Evolutionary conservation across 1,140 invertebrate species (phyloP), one percentile per base, ranked within the genome.

Genomic region (Cydia splendana): DNA sequence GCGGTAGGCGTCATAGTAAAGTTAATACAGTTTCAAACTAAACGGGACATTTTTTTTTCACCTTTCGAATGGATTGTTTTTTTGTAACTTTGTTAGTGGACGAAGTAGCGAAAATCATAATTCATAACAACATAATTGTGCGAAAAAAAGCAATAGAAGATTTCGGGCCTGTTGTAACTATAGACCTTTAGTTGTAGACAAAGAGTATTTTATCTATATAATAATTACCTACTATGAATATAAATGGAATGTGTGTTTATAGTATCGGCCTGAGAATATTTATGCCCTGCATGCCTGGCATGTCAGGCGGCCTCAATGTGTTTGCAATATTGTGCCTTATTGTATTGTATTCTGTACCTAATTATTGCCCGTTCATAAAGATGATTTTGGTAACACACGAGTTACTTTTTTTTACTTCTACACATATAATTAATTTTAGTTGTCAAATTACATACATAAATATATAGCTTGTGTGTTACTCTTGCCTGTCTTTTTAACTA

Each of bases 271-370:
- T 71, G 69, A 71, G 18, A 74, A 77, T 79, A 78, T 18, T 75
- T 42, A 71, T 42, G 53, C 65, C 77, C 30, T 71, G 78, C 79
- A 79, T 79, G 77, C 65, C 18, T 79, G 71, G 82, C 81, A 80
- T 82, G 77, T 78, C 65, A 81, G 69, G 73, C 77, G 51, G 76
- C 20, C 65, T 42, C 57, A 77, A 77, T 77, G 75, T 81, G 75
- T 75, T 77, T 76, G 76, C 71, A 13, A 57, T 53, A 75, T 75
- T 75, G 15, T 51, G 30, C 20, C 12, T 75, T 48, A 75, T 28
- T 75, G 74, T 62, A 71, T 67, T 71, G 62, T 18, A 57, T 62
- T 75, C 12, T 75, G 53, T 65, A 65, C 34, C 34, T n/a, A 65
- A 57, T 74, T 15, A 75, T 76, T 73, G 77, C 65, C 51, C 51